phyloP scores from a whole-genome alignment of 2,113 vertebrate species.

The Argyrosomus japonicus region DNA sequence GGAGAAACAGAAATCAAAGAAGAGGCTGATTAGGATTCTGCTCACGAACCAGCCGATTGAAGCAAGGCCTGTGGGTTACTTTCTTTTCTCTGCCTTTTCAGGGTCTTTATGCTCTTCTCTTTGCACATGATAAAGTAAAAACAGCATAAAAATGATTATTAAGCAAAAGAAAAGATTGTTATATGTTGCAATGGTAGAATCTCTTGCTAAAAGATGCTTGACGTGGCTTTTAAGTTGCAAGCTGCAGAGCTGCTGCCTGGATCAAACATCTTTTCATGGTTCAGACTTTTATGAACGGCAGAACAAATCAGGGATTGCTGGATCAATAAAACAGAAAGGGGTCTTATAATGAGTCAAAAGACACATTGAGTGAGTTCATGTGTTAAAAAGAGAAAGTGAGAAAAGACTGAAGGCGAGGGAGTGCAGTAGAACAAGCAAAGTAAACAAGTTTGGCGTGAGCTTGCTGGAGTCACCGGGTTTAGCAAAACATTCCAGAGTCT shows the following conservation, averaged over 20 bases:
- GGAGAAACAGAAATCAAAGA: constrained; percentile 40
- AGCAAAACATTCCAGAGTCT: constrained; percentile 85
- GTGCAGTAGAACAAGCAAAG: constrained; percentile 72
- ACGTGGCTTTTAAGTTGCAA: background rate
- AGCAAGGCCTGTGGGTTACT: background rate
- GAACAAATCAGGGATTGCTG: background rate
- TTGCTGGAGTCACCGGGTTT: constrained; percentile 82
- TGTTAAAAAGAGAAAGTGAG: constrained; percentile 63
- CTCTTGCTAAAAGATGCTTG: background rate
- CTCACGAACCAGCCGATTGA: constrained; percentile 2
- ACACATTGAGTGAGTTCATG: constrained; percentile 37
- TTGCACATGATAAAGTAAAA: background rate
- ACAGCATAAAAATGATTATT: background rate
- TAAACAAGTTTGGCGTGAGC: constrained; percentile 80
- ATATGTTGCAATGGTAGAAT: background rate
- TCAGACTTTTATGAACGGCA: background rate
- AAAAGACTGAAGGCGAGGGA: constrained; percentile 64
- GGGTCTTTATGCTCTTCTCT: background rate
- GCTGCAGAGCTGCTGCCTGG: background rate
- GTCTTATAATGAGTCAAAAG: constrained; percentile 37
- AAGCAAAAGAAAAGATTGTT: background rate
- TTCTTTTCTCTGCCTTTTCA: background rate
- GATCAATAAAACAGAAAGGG: constrained; percentile 30
- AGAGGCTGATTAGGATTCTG: constrained; percentile 28
- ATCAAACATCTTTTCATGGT: constrained; percentile 10